Conservation (phyloP, 2,797 vertebrate species). For the Sebastes minor region DNA sequence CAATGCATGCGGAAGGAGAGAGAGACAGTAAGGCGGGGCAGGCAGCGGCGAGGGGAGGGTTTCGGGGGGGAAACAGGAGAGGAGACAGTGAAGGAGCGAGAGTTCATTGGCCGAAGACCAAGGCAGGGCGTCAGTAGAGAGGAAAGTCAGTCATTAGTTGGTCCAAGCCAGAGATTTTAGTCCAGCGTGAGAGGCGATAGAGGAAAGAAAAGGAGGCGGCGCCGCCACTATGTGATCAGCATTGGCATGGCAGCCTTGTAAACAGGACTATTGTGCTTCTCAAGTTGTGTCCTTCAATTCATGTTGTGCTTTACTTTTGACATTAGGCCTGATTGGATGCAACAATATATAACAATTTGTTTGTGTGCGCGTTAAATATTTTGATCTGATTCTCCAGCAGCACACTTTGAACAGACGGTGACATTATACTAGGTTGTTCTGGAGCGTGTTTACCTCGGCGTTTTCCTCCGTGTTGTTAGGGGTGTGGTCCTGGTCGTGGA, state of each 20-base stretch:
- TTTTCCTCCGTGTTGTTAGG: conserved; percentile 76
- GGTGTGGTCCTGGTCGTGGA: conserved; percentile 50
- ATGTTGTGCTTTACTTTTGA: conserved; percentile 66
- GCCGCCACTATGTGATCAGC: conserved; percentile 52
- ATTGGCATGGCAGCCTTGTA: conserved; percentile 68
- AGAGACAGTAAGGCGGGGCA: conserved; percentile 73
- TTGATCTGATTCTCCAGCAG: conserved; percentile 45
- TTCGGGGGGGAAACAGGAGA: conserved; percentile 18
- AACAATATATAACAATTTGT: conserved; percentile 27
- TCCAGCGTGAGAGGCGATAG: conserved; percentile 59
- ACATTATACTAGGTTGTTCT: conserved; percentile 93
- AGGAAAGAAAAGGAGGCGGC: conserved; percentile 60
- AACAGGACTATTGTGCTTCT: conserved; percentile 76
- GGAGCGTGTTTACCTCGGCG: conserved; percentile 89
- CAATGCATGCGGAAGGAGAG: conserved; percentile 91
- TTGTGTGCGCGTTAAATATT: conserved; percentile 21
- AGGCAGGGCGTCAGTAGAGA: conserved; percentile 72
- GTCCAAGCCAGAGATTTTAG: conserved; percentile 72
- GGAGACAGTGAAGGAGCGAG: conserved; percentile 58
- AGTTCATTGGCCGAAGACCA: conserved; percentile 76
- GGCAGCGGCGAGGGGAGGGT: conserved; percentile 37
- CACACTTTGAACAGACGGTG: conserved; percentile 13
- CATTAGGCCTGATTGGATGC: conserved; percentile 41
- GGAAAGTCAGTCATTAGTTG: conserved; percentile 69
- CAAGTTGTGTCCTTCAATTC: conserved; percentile 48